Evolutionary conservation across 2,888 invertebrate species (phyloP), one percentile per base, ranked within the genome.

Genomic region (Drosophila nr. perissopoda): DNA sequence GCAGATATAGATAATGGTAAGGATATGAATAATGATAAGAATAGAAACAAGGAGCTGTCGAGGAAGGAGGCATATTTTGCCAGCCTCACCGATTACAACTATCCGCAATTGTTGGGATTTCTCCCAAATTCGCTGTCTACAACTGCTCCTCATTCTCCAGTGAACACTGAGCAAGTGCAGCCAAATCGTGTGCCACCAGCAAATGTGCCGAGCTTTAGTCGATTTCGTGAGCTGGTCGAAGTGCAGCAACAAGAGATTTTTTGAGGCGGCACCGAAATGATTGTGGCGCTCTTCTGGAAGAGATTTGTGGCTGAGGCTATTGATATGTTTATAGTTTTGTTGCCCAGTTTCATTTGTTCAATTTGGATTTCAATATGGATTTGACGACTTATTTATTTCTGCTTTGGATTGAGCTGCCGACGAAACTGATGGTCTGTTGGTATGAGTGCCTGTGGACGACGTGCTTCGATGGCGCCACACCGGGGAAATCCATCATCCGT

Each of bases 221-320:
- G 79, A 2, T 82, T 89, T 49, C 82, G 88, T 0, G 63, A 90
- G 18, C 51, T 91, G 11, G 83, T 85, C 36, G 91, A 92, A 10
- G 78, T 76, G 11, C 79, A 85, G 27, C 91, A 91, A 48, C 77
- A 83, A 4, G 89, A 86, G 13, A 75, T 88, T 52, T 87, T 90
- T n/a, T 79, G 90, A 83, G 95, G 94, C 91, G 96, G 96, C 63
- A 95, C 95, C 89, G 96, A 96, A 91, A 96, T 96, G 92, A 94
- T 95, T 56, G 95, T 98, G 89, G 98, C 98, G 38, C 96, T 97
- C 0, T 93, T 98, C 70, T 98, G 98, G 96, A 98, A 98, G 92
- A 94, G 99, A 82, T 94, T 98, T 52, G 93, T 95, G 13, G 98
- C 98, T 0, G 98, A 98, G 93, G 94, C 96, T 69, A 96, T 98